phyloP scores from a whole-genome alignment of 1,140 invertebrate genomes.

The Melanaphis sacchari region DNA sequence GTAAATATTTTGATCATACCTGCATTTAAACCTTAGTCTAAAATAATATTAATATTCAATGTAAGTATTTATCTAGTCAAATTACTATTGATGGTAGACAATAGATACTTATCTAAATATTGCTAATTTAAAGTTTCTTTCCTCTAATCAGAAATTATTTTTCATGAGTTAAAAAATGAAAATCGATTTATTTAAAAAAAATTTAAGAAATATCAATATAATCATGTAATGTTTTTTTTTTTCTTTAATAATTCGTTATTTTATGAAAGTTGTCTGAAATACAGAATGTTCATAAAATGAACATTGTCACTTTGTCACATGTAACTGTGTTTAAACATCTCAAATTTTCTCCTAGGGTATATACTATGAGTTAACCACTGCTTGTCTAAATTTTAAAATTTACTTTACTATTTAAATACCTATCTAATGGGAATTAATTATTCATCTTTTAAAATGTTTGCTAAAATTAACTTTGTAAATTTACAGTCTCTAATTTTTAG shows the following conservation, averaged over 20 bases:
- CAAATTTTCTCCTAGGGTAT: background rate
- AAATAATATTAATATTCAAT: background rate
- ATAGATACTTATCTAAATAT: too few relatives aligned
- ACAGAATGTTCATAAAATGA: too few relatives aligned
- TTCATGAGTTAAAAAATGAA: background rate
- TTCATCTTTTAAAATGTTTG: background rate
- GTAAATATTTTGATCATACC: background rate
- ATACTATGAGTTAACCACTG: background rate
- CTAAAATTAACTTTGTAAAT: background rate
- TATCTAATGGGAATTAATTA: background rate
- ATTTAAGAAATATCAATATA: too few relatives aligned
- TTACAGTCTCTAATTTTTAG: background rate
- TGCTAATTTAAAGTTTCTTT: too few relatives aligned
- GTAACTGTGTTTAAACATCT: too few relatives aligned
- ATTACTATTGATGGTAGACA: background rate
- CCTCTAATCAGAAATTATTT: too few relatives aligned
- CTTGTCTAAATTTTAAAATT: background rate
- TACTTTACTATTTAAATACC: background rate
- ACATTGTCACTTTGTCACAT: too few relatives aligned
- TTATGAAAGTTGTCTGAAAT: background rate
- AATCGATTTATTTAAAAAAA: background rate
- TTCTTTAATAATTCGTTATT: background rate
- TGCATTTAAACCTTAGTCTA: background rate
- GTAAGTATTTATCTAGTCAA: background rate
- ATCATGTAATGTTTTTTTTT: background rate